Evolutionary conservation across 2,888 invertebrate genomes (phyloP).

Genomic region (Caenorhabditis sp.): DNA sequence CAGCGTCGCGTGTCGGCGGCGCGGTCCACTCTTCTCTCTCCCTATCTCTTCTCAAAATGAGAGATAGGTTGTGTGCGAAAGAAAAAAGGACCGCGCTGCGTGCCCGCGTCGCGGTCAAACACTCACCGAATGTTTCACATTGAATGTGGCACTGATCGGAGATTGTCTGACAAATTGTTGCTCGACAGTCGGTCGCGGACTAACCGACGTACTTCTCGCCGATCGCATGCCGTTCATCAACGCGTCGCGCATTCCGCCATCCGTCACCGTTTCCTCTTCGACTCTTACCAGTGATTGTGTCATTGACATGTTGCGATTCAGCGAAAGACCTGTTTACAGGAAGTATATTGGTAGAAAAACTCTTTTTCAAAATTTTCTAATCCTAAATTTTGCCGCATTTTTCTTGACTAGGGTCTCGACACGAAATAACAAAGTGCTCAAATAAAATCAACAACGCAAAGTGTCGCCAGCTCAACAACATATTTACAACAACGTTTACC

Average conservation of each 20-base stretch:
- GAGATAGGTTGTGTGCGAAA: too few relatives aligned
- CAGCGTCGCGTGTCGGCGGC: too few relatives aligned
- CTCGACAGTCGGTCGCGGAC: slow-evolving; percentile 21
- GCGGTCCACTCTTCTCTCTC: too few relatives aligned
- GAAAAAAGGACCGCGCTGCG: too few relatives aligned
- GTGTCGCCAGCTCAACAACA: slow-evolving; percentile 17
- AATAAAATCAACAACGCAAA: background rate
- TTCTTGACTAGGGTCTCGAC: too few relatives aligned
- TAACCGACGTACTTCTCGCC: slow-evolving; percentile 28
- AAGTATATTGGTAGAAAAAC: too few relatives aligned
- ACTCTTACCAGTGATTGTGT: slow-evolving; percentile 36
- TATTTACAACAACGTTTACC: slow-evolving; percentile 1
- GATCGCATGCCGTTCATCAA: slow-evolving; percentile 6
- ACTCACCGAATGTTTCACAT: slow-evolving; percentile 39
- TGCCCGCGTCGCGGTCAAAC: too few relatives aligned
- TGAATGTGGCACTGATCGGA: slow-evolving; percentile 28
- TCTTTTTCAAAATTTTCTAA: too few relatives aligned
- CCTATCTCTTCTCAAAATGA: too few relatives aligned
- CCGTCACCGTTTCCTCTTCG: slow-evolving; percentile 30
- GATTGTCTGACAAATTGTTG: slow-evolving; percentile 31
- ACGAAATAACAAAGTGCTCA: too few relatives aligned
- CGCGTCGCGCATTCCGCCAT: slow-evolving; percentile 3
- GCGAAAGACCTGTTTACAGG: slow-evolving; percentile 29
- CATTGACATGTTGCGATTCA: slow-evolving; percentile 36
- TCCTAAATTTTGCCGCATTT: too few relatives aligned